Base-by-base conservation (phyloP, 2,113 vertebrate species). In the Cryptomyrus ogoouensis region DNA sequence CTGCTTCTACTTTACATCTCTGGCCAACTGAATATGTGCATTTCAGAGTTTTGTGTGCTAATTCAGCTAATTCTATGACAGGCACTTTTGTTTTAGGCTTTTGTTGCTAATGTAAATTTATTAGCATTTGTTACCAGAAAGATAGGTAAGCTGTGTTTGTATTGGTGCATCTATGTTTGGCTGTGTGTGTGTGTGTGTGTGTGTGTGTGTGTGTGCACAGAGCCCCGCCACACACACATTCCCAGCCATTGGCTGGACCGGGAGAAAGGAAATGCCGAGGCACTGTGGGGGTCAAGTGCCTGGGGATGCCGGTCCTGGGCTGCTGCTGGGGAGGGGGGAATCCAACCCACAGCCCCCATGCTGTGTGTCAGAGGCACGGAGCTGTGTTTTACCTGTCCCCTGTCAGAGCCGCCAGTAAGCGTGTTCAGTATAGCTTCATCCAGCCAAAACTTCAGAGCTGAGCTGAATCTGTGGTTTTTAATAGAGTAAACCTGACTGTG, bases 261-360 rank as follows among this genome's bases (percentile, higher is more conserved):
- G 90, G 89, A 90, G 74, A 94, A 92, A 96, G 97, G 96, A 97
- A 97, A 97, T 96, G 95, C 96, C 95, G 95, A 95, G 94, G 95
- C 96, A 96, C 93, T 95, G 95, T 0, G 94, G 93, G 94, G 95
- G 95, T 96, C 96, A 97, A 92, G 95, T 95, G 94, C 90, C 95
- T 90, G 91, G 94, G 93, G 94, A 92, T 93, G 91, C 92, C 91
- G 92, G 93, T 17, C 93, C 91, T 77, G 83, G 87, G 44, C 35
- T 92, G 91, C 91, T 90, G 91, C 90, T 90, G 83, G 89, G 89
- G 10, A 4, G 80, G 21, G 83, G 42, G 35, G 13, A 4, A 0
- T 44, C 24, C 83, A 86, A n/a, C 44, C 21, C 47, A 47, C 44
- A 86, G 44, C 46, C 47, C n/a, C 83, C 46, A 47, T 15, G 8